Percentiles rank a stretch among this genome's conserved stretches.
phyloP scores from a whole-genome alignment of 2,888 invertebrate species.

The Andrena hattorfiana region DNA sequence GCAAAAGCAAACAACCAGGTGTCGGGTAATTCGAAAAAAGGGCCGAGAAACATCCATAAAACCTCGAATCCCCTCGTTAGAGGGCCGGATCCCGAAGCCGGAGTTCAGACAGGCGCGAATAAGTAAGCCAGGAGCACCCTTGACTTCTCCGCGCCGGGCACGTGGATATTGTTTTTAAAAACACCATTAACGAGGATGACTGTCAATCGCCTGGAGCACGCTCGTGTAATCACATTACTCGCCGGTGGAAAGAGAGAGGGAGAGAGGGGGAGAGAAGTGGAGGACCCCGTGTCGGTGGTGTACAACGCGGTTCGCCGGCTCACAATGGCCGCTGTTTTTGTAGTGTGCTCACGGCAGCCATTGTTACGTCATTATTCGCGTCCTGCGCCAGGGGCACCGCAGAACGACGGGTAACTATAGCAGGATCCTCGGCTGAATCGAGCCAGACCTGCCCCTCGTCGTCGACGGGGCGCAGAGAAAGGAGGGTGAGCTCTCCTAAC shows the following conservation, averaged over 20 bases:
- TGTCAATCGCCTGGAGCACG: slow-evolving; percentile 79
- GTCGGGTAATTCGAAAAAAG: background rate
- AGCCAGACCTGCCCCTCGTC: slow-evolving; percentile 68
- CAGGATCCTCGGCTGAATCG: slow-evolving; percentile 68
- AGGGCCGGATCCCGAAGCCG: slow-evolving; percentile 22
- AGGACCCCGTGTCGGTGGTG: slow-evolving; percentile 48
- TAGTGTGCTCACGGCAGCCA: slow-evolving; percentile 80
- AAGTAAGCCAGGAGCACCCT: slow-evolving; percentile 62
- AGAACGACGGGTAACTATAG: slow-evolving; percentile 63
- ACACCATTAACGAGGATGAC: slow-evolving; percentile 84
- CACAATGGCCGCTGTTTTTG: slow-evolving; percentile 81
- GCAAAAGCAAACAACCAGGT: background rate
- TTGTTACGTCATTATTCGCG: slow-evolving; percentile 85
- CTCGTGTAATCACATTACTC: slow-evolving; percentile 81
- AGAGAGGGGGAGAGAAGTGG: slow-evolving; percentile 43
- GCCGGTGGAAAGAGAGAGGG: slow-evolving; percentile 17
- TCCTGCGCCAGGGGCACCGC: slow-evolving; percentile 64
- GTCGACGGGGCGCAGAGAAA: slow-evolving; percentile 2
- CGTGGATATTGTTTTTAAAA: slow-evolving; percentile 84
- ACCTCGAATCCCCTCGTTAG: slow-evolving; percentile 24
- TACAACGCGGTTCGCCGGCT: slow-evolving; percentile 60
- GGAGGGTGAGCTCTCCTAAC: slow-evolving; percentile 38
- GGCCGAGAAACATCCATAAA: slow-evolving; percentile 5
- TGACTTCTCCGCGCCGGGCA: slow-evolving; percentile 69
- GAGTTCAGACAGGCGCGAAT: slow-evolving; percentile 47